phyloP scores from a whole-genome alignment of 2,888 invertebrate species.

The Trilocha varians region DNA sequence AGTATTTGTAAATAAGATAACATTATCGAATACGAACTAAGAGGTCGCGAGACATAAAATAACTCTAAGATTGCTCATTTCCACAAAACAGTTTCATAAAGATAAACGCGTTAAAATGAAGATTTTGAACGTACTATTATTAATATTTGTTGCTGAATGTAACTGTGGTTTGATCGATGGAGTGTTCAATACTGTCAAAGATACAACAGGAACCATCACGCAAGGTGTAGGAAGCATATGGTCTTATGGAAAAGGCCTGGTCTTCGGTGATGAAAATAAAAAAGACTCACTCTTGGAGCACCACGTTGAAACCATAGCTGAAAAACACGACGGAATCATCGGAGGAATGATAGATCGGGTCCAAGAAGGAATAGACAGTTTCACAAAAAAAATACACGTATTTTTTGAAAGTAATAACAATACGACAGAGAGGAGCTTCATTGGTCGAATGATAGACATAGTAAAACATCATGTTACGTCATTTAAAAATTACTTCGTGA shows the following conservation, averaged over 20 bases:
- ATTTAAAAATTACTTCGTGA: not conserved
- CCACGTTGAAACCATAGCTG: not conserved
- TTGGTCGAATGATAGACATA: not conserved
- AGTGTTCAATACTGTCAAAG: not conserved
- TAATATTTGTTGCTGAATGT: not conserved
- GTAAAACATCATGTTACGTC: not conserved
- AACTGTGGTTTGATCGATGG: conserved; percentile 3
- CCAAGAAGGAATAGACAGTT: not conserved
- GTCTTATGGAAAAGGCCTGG: not conserved
- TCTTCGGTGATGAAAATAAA: conserved; percentile 2
- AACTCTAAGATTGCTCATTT: not conserved
- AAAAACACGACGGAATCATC: not conserved
- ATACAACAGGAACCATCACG: conserved; percentile 1
- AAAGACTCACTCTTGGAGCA: too few species aligned
- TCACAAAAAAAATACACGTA: not conserved
- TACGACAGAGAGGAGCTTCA: not conserved
- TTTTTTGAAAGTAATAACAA: not conserved
- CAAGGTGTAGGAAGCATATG: not conserved
- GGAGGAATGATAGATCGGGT: not conserved
- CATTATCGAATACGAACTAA: not conserved
- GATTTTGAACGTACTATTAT: not conserved
- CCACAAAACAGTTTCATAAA: not conserved
- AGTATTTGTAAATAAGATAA: not conserved
- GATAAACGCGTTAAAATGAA: not conserved
- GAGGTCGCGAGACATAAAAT: not conserved